Percentiles rank a stretch among this genome's conserved stretches.
These are phyloP conservation scores for Metallyticus violacea DNA, from an alignment of 2,888 invertebrate species.

Conservation along the genomic window DNA sequence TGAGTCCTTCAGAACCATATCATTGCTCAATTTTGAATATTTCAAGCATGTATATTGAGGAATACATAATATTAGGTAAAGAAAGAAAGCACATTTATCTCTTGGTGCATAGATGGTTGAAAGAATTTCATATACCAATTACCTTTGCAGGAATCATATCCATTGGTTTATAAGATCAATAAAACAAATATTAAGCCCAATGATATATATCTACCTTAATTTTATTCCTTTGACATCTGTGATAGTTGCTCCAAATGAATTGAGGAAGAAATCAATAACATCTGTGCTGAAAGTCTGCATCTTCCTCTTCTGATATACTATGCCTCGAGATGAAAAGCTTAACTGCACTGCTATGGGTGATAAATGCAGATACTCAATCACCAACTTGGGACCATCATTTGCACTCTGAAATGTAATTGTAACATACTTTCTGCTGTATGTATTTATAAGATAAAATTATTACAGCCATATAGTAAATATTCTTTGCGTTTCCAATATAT, in stretches of 20 bases:
- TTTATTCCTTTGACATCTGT: conserved; percentile 65
- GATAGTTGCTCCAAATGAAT: conserved; percentile 61
- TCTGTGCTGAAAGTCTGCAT: conserved; percentile 51
- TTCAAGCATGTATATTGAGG: too few species aligned
- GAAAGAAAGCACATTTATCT: too few species aligned
- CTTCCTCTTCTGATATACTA: conserved; percentile 28
- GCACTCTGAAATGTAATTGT: not conserved
- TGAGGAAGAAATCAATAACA: conserved; percentile 60
- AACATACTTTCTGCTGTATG: not conserved
- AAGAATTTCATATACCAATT: too few species aligned
- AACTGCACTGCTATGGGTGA: conserved; percentile 60
- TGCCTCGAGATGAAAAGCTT: conserved; percentile 54
- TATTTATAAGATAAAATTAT: too few species aligned
- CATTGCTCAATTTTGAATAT: too few species aligned
- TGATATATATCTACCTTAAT: conserved; percentile 49
- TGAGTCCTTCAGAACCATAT: too few species aligned
- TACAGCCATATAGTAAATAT: too few species aligned
- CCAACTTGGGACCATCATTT: conserved; percentile 32
- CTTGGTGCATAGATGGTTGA: too few species aligned
- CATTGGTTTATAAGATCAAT: too few species aligned
- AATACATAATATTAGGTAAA: too few species aligned
- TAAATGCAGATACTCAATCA: conserved; percentile 58
- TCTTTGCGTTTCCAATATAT: too few species aligned
- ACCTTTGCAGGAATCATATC: too few species aligned
- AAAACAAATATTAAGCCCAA: conserved; percentile 35